Evolutionary conservation across 2,797 vertebrate species (phyloP).

Genomic region (Spea hammondii): DNA sequence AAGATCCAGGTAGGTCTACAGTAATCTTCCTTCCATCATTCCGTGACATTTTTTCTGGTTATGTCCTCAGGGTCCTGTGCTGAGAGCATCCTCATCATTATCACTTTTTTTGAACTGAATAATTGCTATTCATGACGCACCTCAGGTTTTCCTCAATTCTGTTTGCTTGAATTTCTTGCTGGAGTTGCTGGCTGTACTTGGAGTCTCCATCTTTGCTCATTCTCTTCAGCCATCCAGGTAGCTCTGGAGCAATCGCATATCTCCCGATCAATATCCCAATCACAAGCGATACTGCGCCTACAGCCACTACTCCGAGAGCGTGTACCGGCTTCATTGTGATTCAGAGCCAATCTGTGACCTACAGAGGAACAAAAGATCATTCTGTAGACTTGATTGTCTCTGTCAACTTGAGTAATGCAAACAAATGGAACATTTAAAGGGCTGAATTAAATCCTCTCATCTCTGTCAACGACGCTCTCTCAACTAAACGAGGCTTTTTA

Average conservation of each 20-base stretch:
- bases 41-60: no score
- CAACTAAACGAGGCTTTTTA: no score
- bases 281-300: neutral
- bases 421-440: no score
- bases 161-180: slow-evolving; percentile 36
- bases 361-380: neutral
- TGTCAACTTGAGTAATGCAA: no score
- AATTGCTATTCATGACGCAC: slow-evolving; percentile 2
- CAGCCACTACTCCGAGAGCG: neutral
- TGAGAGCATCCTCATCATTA: no score
- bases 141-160: slow-evolving; percentile 28
- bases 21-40: no score
- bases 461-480: no score
- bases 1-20: no score
- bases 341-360: neutral
- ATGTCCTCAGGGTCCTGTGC: no score
- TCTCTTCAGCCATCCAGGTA: slow-evolving; percentile 18
- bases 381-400: no score
- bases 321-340: slow-evolving; percentile 19
- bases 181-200: slow-evolving; percentile 19
- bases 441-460: no score
- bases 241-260: slow-evolving; percentile 23
- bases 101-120: no score
- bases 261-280: slow-evolving; percentile 39
- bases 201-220: slow-evolving; percentile 38